phyloP scores from a whole-genome alignment of 1,140 invertebrate species.

The Cryptotermes secundus region DNA sequence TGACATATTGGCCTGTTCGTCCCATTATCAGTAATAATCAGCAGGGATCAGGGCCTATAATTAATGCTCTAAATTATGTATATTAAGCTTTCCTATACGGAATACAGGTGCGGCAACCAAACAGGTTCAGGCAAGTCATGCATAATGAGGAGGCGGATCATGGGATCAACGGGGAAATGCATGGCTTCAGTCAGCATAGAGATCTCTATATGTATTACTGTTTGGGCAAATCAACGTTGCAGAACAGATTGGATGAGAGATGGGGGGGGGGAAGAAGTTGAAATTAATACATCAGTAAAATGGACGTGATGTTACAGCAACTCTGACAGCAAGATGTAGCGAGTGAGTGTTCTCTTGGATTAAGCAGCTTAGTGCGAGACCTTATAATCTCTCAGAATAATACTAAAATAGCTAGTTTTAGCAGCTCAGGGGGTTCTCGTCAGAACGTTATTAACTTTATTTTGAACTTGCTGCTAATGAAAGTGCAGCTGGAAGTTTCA shows the following conservation, averaged over 20 bases:
- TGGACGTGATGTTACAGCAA: not conserved
- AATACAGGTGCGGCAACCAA: not conserved
- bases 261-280: not conserved
- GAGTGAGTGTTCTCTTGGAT: not conserved
- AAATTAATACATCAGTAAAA: slow-evolving; percentile 9
- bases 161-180: too few relatives aligned
- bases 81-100: not conserved
- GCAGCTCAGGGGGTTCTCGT: too few relatives aligned
- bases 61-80: slow-evolving; percentile 20
- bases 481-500: too few relatives aligned
- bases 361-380: not conserved
- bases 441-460: too few relatives aligned
- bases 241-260: too few relatives aligned
- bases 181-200: too few relatives aligned
- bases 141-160: not conserved
- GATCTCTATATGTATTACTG: too few relatives aligned
- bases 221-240: too few relatives aligned
- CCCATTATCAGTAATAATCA: slow-evolving; percentile 7
- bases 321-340: not conserved
- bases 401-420: not conserved
- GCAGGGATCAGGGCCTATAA: not conserved
- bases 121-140: not conserved
- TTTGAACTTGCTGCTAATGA: too few relatives aligned
- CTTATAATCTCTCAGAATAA: not conserved
- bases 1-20: not conserved